Evolutionary conservation across 35 echinoderm and acorn worm species (phyloP), one percentile per base, ranked within the genome.

Genomic region (Patiria miniata): DNA sequence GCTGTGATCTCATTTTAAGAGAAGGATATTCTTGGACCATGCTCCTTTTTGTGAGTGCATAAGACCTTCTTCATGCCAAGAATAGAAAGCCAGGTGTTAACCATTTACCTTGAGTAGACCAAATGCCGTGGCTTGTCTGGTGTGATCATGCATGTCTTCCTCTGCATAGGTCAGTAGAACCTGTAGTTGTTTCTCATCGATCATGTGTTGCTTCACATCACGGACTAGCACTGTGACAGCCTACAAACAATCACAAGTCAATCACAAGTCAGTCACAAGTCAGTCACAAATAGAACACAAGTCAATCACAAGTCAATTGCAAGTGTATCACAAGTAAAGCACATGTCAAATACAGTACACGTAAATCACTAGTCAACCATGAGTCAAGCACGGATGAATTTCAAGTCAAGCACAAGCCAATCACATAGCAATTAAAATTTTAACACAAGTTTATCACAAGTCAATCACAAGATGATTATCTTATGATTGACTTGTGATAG

Each of bases 131-230:
- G 96, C 88, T 57, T 98, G 96, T 60, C 92, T 91, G 52, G 85
- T 94, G 77, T 91, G 77, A 39, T 94, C 96, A 89, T 98, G 89
- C 14, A 98, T 94, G 32, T 98, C 96, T 40, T 98, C 96, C 40
- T 98, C 96, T 33, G 86, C 92, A 58, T 91, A 98, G 26, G 92
- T 86, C 40, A 98, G 86, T 36, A 98, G 42, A 1, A 98, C 92
- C 39, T 98, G 93, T 8, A 94, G 86, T 51, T 98, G 96, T 50
- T 98, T 90, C 89, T 94, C 96, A 78, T 85, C 89, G 76, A 98
- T 94, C 6, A 83, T 85, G 39, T 98, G 88, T 36, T 92, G 80
- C 40, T 94, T 94, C 6, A 94, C 85, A 69, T 94, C 92, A 28
- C 86, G 86, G 10, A 98, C 86, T 22, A 98, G 57, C 12, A 94